These are phyloP conservation scores for Falcaria lacertinaria DNA, from an alignment of 2,888 invertebrate species.

Conservation along the genomic window DNA sequence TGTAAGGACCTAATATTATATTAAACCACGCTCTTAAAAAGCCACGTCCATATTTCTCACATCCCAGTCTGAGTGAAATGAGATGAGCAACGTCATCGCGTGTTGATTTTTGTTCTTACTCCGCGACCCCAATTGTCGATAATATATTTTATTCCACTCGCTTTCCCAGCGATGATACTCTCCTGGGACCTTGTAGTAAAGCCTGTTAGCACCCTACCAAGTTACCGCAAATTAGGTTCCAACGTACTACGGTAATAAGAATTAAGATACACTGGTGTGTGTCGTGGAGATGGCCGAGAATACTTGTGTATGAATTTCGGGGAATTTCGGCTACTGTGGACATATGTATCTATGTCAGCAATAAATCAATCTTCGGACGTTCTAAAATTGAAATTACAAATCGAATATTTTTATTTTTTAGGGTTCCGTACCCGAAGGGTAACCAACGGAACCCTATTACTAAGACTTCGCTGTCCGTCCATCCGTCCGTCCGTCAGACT, in stretches of 20 bases:
- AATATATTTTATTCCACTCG: conserved; percentile 40
- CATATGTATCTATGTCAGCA: no score
- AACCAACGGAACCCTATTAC: no score
- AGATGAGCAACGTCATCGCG: conserved; percentile 53
- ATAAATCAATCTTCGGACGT: no score
- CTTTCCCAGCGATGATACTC: conserved; percentile 44
- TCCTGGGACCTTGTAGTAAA: conserved; percentile 43
- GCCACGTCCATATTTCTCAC: conserved; percentile 25
- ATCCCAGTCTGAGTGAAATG: conserved; percentile 27
- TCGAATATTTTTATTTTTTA: no score
- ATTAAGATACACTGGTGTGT: neutral
- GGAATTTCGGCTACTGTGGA: no score
- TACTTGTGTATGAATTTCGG: neutral
- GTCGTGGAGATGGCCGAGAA: neutral
- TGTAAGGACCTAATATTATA: no score
- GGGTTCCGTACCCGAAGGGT: no score
- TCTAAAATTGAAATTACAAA: no score
- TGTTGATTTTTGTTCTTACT: conserved; percentile 76
- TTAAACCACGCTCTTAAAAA: no score
- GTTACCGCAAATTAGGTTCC: conserved; percentile 16
- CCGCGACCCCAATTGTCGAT: conserved; percentile 21
- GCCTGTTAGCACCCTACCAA: conserved; percentile 53
- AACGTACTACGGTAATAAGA: neutral
- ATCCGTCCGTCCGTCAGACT: no score
- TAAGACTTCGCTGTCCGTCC: no score